Base-by-base conservation (phyloP, 2,888 invertebrate species). In the Hyles lineata region DNA sequence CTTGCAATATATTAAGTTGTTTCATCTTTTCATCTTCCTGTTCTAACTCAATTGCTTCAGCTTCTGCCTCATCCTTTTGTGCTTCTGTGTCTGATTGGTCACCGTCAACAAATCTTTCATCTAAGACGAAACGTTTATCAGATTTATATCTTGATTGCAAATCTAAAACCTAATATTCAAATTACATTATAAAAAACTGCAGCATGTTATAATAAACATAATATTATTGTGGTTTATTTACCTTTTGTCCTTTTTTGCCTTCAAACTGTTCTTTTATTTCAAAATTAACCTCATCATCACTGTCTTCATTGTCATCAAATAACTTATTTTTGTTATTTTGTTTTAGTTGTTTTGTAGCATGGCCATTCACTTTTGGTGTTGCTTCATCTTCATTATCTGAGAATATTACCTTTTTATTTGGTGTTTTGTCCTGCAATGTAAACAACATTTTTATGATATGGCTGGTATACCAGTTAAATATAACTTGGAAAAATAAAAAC, bases 121-220 rank as follows among this genome's bases (percentile, higher is more conserved):
- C 97, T 83, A 98, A 93, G 78, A 93, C 92, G 90, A 98, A 98
- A 84, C 98, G 95, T 82, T 96, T 95, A 91, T 98, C 98, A 86
- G 96, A 96, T 86, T 96, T 97, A 90, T 95, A 96, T 82, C 95
- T 95, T 69, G 96, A 95, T 94, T 98, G 97, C 80, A 98, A 94
- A 89, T 96, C 95, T 87, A 97, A 93, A 81, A 97, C 92, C 96
- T 96, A 82, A 76, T 77, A 74, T 74, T 76, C 61, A 78, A 71
- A 69, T 74, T 50, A 71, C 74, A 69, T 73, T 76, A 75, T 29
- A 74, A 70, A 70, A 72, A 70, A 72, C 74, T 43, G 43, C 43
- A 43, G 11, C 11, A 43, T 15, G 2, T 15, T 43, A 15, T 52
- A 32, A 70, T 60, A 73, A 69, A 35, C 21, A 29, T 74, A 62